Evolutionary conservation across 2,113 vertebrate genomes (phyloP), one percentile per base, ranked within the genome.

Genomic region (Rhinogobius similis): DNA sequence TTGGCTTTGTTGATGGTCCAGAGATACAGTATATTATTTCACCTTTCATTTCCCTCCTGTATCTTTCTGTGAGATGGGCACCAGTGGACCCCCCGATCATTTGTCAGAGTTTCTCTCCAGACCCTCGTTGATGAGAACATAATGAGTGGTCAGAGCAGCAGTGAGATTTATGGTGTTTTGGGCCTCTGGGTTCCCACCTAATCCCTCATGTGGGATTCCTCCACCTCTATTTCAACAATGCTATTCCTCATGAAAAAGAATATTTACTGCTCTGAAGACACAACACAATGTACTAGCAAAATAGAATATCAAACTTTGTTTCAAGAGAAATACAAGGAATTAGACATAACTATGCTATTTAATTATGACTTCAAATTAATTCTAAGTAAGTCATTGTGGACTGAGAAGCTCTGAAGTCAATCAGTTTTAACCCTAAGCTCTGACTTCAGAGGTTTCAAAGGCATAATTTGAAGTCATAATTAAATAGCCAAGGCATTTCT

Each of bases 61-160:
- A 20, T 29, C 21, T 63, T 26, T 68, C 12, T 62, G 21, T 55
- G 46, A 41, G 59, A 79, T 16, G 20, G 32, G 43, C 73, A 59
- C 55, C 62, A 68, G 58, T 55, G 0, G 12, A 21, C 50, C 32
- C 43, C 46, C 66, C 50, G 43, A 63, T 73, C 39, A 75, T 82
- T 73, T 71, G 27, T 83, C 74, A 5, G 26, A 62, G 27, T 21
- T 67, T 43, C 58, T 61, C 73, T 21, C 66, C 7, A 69, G 75
- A 63, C 66, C 68, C 46, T 71, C 32, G 71, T 36, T 77, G 80
- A 84, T 81, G 75, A 75, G 55, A 50, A 21, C 55, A 79, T 83
- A 81, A 88, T 83, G 74, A 82, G 69, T 38, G 1, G 61, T 73
- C 55, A 68, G 65, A 76, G 66, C 23, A 78, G 70, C 67, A 84